phyloP scores from a whole-genome alignment of 2,888 invertebrate genomes.

The Gryllus longicercus region DNA sequence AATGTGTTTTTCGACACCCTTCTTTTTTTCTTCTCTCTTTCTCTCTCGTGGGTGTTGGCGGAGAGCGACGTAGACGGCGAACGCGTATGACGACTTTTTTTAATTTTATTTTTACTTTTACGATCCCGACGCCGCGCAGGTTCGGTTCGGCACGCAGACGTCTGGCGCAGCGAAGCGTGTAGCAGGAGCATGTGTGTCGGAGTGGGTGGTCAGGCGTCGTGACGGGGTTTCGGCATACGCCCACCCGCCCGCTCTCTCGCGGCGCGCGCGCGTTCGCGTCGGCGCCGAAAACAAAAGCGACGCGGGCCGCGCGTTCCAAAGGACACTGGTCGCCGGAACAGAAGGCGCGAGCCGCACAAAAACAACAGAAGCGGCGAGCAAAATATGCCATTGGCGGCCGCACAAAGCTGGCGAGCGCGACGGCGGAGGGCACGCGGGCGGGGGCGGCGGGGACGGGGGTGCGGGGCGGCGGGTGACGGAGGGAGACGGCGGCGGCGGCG shows the following conservation, averaged over 20 bases:
- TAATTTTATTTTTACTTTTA: neutral
- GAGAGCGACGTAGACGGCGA: too few species aligned
- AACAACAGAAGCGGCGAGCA: slow-evolving; percentile 6
- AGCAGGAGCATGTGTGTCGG: neutral
- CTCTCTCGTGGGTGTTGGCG: too few species aligned
- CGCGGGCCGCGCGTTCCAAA: neutral
- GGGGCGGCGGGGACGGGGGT: neutral
- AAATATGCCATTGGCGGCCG: slow-evolving; percentile 5
- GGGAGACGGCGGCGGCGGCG: neutral
- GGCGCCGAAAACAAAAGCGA: neutral
- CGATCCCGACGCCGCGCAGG: neutral
- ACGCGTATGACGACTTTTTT: too few species aligned
- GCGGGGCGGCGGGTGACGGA: neutral
- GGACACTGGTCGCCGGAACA: slow-evolving; percentile 1
- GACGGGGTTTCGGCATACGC: neutral
- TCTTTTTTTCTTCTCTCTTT: too few species aligned
- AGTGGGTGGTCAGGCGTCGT: neutral
- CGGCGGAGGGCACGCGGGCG: neutral
- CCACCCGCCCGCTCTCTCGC: too few species aligned
- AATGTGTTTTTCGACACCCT: neutral
- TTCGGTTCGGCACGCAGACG: neutral
- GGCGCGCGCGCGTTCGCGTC: neutral
- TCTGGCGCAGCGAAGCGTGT: too few species aligned
- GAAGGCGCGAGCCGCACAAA: neutral
- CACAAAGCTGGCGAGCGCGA: neutral